phyloP scores from a whole-genome alignment of 1,140 invertebrate species.

The Anastrepha obliqua region DNA sequence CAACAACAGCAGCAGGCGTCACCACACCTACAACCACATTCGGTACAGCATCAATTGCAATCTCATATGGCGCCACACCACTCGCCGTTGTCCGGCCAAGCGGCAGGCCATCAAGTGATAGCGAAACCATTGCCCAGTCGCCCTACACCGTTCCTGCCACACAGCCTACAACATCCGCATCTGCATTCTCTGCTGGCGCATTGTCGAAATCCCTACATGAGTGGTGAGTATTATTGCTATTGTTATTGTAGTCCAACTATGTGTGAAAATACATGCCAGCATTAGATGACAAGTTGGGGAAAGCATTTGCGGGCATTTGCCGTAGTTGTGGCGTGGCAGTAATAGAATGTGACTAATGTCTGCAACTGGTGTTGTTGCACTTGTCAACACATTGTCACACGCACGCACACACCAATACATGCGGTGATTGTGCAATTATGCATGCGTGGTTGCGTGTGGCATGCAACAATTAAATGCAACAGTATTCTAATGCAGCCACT shows the following conservation, averaged over 20 bases:
- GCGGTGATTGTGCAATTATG: not conserved
- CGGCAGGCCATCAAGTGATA: conserved; percentile 70
- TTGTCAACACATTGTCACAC: conserved; percentile 36
- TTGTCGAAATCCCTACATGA: conserved; percentile 77
- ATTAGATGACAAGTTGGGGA: not conserved
- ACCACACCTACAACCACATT: conserved; percentile 56
- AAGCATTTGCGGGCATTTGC: conserved; percentile 10
- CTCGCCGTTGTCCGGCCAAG: conserved; percentile 54
- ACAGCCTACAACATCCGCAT: conserved; percentile 75
- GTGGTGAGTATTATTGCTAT: conserved; percentile 72
- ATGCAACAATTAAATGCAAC: conserved; percentile 59
- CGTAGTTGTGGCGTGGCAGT: conserved; percentile 22
- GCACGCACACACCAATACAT: not conserved
- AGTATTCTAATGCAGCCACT: conserved; percentile 42
- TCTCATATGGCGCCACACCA: conserved; percentile 57
- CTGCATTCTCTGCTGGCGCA: conserved; percentile 75
- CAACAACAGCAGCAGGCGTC: conserved; percentile 53
- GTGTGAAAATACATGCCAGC: not conserved
- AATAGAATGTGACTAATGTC: conserved; percentile 51
- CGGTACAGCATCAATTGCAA: conserved; percentile 55
- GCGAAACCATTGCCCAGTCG: conserved; percentile 77
- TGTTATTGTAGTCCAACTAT: not conserved
- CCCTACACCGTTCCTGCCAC: conserved; percentile 75
- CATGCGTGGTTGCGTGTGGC: not conserved
- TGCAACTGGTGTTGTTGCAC: conserved; percentile 34